Percentiles rank a stretch among this genome's conserved stretches.
Conservation (phyloP, 2,113 vertebrate genomes). For the Chauna torquata region DNA sequence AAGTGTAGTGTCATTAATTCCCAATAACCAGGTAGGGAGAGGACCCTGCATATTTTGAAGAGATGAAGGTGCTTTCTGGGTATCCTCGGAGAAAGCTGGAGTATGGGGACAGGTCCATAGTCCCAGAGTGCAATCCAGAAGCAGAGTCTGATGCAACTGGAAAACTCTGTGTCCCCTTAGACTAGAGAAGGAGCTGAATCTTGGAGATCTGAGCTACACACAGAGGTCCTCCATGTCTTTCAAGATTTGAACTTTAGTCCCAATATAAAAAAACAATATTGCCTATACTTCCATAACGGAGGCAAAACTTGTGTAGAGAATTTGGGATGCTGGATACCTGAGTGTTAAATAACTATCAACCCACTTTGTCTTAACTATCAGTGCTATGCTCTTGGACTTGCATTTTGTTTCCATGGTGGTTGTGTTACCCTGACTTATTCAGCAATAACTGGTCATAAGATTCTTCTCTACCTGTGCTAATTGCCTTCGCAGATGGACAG, state of each 20-base stretch:
- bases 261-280: background rate
- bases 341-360: background rate
- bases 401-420: background rate
- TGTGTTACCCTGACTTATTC: background rate
- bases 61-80: background rate
- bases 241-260: background rate
- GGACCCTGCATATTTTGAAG: background rate
- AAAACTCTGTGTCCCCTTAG: background rate
- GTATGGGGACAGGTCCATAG: background rate
- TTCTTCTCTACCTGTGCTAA: background rate
- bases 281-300: background rate
- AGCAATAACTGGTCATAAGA: background rate
- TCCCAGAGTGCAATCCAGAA: background rate
- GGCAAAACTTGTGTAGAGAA: background rate
- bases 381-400: background rate
- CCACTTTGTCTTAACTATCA: background rate
- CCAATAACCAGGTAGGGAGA: background rate
- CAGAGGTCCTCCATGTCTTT: background rate
- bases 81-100: background rate
- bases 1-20: background rate
- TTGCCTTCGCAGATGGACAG: background rate
- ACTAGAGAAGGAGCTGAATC: background rate
- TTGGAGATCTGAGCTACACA: background rate
- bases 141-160: background rate
- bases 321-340: background rate